A percentile compares a stretch with the other conserved stretches of the same genome.
phyloP scores from a whole-genome alignment of 1,140 invertebrate genomes.

The Achroia grisella region DNA sequence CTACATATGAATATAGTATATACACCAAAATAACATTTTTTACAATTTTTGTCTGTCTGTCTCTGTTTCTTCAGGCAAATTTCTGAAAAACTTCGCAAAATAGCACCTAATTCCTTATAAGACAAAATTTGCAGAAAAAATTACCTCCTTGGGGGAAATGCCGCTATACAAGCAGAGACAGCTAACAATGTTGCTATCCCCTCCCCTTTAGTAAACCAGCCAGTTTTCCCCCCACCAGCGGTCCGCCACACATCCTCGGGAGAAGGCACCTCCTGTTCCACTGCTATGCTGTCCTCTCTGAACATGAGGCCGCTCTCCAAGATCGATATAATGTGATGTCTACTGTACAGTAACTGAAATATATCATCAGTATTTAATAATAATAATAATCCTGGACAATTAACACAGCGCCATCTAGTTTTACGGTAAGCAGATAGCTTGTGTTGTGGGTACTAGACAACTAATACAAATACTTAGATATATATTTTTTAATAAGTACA shows the following conservation, averaged over 20 bases:
- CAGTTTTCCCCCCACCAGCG: constrained; percentile 13
- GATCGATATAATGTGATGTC: constrained; percentile 37
- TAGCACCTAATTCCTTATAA: too few relatives aligned
- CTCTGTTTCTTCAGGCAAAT: too few relatives aligned
- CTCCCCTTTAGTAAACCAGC: constrained; percentile 29
- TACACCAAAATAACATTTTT: too few relatives aligned
- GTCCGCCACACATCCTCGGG: constrained; percentile 18
- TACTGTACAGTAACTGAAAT: constrained; percentile 40
- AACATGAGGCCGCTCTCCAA: constrained; percentile 54
- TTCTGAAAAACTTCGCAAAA: too few relatives aligned
- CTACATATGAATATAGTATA: too few relatives aligned
- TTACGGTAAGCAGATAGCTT: too few relatives aligned
- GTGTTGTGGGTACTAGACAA: too few relatives aligned
- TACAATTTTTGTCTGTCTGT: too few relatives aligned
- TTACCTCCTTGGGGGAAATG: constrained; percentile 24
- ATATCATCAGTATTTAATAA: too few relatives aligned
- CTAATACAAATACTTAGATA: too few relatives aligned
- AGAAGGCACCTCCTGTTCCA: constrained; percentile 22
- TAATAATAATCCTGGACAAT: not conserved
- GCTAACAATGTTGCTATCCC: not conserved
- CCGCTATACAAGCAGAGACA: constrained; percentile 1
- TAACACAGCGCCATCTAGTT: not conserved
- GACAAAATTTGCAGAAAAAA: too few relatives aligned
- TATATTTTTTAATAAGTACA: too few relatives aligned
- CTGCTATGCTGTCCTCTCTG: constrained; percentile 47